Conservation (phyloP, 2,888 invertebrate species). For the Ormyrus nitidulus region DNA sequence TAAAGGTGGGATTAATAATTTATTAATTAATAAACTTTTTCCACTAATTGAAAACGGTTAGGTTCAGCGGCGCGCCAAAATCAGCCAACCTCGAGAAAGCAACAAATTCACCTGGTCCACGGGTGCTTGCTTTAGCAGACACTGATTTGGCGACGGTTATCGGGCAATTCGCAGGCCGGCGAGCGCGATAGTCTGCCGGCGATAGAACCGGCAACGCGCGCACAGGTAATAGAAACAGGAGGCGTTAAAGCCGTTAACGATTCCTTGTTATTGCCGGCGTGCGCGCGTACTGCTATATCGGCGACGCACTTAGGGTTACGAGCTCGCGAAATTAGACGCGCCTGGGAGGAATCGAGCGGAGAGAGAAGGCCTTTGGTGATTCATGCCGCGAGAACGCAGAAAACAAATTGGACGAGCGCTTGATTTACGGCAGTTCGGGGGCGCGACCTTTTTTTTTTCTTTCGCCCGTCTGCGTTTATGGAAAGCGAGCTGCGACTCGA, state of each 20-base stretch:
- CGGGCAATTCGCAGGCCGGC: slow-evolving; percentile 40
- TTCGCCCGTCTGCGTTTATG: slow-evolving; percentile 10
- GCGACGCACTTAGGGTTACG: slow-evolving; percentile 33
- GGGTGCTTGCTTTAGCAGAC: slow-evolving; percentile 28
- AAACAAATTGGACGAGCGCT: slow-evolving; percentile 33
- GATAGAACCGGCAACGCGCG: slow-evolving; percentile 22
- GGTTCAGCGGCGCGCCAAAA: too few relatives aligned
- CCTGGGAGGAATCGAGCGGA: not conserved
- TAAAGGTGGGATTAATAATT: too few relatives aligned
- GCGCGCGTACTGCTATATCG: slow-evolving; percentile 29
- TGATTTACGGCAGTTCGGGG: slow-evolving; percentile 25
- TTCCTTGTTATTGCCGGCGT: slow-evolving; percentile 29
- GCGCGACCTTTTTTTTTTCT: not conserved
- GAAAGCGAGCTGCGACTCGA: slow-evolving; percentile 2
- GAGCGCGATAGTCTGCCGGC: slow-evolving; percentile 16
- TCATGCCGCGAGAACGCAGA: not conserved
- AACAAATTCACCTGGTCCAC: slow-evolving; percentile 25
- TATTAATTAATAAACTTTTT: too few relatives aligned
- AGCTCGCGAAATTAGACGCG: slow-evolving; percentile 41
- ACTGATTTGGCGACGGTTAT: slow-evolving; percentile 36
- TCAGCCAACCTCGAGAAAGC: not conserved
- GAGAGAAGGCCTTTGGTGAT: slow-evolving; percentile 1
- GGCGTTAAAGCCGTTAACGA: slow-evolving; percentile 31
- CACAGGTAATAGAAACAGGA: slow-evolving; percentile 2
- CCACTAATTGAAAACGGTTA: too few relatives aligned